Base-by-base conservation (phyloP, 2,888 invertebrate species). In the Drosophila fungiperda region DNA sequence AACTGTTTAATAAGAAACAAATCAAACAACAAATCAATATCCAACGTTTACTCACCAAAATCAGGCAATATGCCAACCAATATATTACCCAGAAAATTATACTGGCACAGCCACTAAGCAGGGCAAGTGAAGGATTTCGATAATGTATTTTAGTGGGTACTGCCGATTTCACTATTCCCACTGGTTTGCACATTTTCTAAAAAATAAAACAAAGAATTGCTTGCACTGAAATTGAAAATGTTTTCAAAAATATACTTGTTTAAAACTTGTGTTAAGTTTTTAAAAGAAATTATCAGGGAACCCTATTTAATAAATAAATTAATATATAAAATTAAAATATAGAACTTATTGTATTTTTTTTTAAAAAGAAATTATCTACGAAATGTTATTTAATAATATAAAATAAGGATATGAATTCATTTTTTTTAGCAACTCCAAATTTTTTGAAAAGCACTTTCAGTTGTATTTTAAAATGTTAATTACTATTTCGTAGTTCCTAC, bases 41-140 rank as follows among this genome's bases (percentile, higher is more conserved):
- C 8, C 29, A n/a, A n/a, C 26, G 11, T 0, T 55, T 40, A 66
- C 81, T 74, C 32, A 82, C 87, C 52, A 71, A 55, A 61, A 88
- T 87, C 7, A 87, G 40, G 12, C 68, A 38, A 33, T 77, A 50
- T 0, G 82, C 79, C 7, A 76, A 9, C 59, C 64, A 72, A 70
- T 79, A 73, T 1, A 79, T 23, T 0, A 78, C 8, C 88, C 82
- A 87, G 57, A 80, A 87, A 0, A 55, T 32, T 2, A 80, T 8
- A 59, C 74, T 82, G 33, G 74, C 79, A 17, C 53, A 45, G 15
- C 42, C 40, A 17, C 61, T 68, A 6, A 87, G 36, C 26, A 80
- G 67, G 5, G 62, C 75, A 38, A 72, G 62, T 2, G 66, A 55
- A 6, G 77, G 77, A 74, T 75, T 87, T n/a, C 69, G 67, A 69